Conservation (phyloP, 2,888 invertebrate genomes). For the Ormyrus rosae region DNA sequence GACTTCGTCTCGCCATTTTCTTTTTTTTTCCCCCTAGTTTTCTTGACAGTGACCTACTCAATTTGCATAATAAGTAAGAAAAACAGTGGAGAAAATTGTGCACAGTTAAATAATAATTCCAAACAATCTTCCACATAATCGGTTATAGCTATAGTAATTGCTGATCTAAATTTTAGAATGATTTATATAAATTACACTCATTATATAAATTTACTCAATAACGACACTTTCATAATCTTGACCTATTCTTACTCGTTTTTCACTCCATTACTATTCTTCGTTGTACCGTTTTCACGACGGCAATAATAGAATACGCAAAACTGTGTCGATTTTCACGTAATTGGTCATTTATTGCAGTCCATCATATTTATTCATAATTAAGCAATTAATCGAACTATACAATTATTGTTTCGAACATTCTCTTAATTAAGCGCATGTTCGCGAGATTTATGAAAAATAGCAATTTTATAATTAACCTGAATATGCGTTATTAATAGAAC, state of each 20-base stretch:
- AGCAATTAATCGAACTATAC: conserved; percentile 15
- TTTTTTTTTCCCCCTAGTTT: conserved; percentile 31
- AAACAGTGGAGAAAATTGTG: conserved; percentile 20
- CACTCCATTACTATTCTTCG: no score
- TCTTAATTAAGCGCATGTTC: background rate
- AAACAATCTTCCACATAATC: conserved; percentile 10
- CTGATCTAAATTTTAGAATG: conserved; percentile 6
- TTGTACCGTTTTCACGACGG: no score
- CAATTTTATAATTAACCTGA: background rate
- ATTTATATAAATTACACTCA: conserved; percentile 9
- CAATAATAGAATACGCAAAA: conserved; percentile 5
- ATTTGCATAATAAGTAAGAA: conserved; percentile 49
- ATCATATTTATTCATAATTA: conserved; percentile 29
- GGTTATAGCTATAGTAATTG: background rate
- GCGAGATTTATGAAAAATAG: background rate
- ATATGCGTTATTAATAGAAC: no score
- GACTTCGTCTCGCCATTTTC: background rate
- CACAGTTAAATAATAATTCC: conserved; percentile 12
- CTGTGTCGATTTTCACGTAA: conserved; percentile 33
- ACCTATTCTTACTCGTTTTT: conserved; percentile 5
- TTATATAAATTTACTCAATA: conserved; percentile 1
- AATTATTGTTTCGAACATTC: conserved; percentile 18
- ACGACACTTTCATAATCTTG: conserved; percentile 6
- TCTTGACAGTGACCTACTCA: conserved; percentile 55
- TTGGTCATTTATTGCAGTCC: conserved; percentile 14